A percentile compares a stretch with the other conserved stretches of the same genome.
These are phyloP conservation scores for Sarotherodon lohbergeri DNA, from an alignment of 2,113 vertebrate genomes.

Conservation along the genomic window DNA sequence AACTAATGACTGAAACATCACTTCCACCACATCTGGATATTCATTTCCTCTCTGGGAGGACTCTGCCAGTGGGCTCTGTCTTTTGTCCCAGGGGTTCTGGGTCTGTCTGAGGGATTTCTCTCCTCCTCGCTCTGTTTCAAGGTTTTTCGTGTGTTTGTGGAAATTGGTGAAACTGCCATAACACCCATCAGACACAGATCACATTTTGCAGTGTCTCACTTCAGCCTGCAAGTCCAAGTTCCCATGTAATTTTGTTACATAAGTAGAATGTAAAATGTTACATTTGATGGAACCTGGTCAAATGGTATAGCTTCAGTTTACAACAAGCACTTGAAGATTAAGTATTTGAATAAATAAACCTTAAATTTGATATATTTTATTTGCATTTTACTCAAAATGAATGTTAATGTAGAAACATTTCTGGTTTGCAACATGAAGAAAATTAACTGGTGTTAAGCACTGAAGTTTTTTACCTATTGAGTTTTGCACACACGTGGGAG, in stretches of 20 bases:
- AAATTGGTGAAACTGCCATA: neutral
- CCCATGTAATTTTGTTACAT: neutral
- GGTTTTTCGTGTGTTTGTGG: neutral
- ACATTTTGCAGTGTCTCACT: neutral
- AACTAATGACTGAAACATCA: neutral
- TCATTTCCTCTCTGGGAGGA: neutral
- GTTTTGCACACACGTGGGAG: neutral
- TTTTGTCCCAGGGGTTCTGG: neutral
- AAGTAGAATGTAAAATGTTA: neutral
- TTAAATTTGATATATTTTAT: neutral
- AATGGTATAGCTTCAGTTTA: neutral
- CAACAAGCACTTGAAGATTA: neutral
- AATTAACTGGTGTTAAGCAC: neutral
- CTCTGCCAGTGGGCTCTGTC: neutral
- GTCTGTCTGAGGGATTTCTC: neutral
- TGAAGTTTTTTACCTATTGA: neutral
- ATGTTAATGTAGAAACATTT: neutral
- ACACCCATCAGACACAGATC: neutral
- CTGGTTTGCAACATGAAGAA: neutral
- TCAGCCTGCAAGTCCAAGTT: neutral
- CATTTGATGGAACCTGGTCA: neutral
- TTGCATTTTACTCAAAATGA: neutral
- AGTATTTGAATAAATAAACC: neutral
- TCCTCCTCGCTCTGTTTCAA: neutral
- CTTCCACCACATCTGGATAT: neutral